Evolutionary conservation across 1,140 invertebrate species (phyloP).

Genomic region (Drosophila bocqueti): DNA sequence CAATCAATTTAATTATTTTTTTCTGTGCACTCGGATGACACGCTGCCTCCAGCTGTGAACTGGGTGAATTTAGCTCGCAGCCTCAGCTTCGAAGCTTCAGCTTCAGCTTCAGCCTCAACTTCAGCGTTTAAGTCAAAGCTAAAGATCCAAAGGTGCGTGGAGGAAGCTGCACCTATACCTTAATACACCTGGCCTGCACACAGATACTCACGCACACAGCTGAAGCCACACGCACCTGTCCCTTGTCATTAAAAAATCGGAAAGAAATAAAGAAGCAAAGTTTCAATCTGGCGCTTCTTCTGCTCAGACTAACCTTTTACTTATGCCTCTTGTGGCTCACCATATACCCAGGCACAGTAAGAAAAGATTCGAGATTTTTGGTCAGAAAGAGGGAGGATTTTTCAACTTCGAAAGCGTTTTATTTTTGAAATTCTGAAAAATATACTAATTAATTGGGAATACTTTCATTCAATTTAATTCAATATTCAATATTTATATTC

Average conservation of each 20-base stretch:
- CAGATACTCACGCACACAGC: slow-evolving; percentile 18
- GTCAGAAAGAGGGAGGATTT: not conserved
- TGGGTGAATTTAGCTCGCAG: slow-evolving; percentile 16
- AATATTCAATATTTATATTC: too few species aligned
- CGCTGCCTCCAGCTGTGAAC: slow-evolving; percentile 25
- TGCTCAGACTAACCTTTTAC: slow-evolving; percentile 27
- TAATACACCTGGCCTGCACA: not conserved
- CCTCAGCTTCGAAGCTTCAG: not conserved
- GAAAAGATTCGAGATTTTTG: not conserved
- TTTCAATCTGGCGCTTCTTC: slow-evolving; percentile 36
- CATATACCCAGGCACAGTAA: not conserved
- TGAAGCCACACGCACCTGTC: slow-evolving; percentile 36
- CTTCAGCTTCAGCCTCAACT: not conserved
- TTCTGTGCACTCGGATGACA: slow-evolving; percentile 1
- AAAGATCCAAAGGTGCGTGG: slow-evolving; percentile 11
- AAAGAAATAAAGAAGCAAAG: slow-evolving; percentile 16
- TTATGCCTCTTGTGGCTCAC: slow-evolving; percentile 4
- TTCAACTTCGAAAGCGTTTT: fast-evolving
- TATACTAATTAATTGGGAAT: not conserved
- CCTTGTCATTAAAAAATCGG: slow-evolving; percentile 48
- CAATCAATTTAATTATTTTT: not conserved
- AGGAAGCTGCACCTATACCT: slow-evolving; percentile 20
- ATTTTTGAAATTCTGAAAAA: not conserved
- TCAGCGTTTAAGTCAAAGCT: slow-evolving; percentile 7
- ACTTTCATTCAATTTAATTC: too few species aligned